phyloP scores from a whole-genome alignment of 2,888 invertebrate species.

The Idaea dimidiata region DNA sequence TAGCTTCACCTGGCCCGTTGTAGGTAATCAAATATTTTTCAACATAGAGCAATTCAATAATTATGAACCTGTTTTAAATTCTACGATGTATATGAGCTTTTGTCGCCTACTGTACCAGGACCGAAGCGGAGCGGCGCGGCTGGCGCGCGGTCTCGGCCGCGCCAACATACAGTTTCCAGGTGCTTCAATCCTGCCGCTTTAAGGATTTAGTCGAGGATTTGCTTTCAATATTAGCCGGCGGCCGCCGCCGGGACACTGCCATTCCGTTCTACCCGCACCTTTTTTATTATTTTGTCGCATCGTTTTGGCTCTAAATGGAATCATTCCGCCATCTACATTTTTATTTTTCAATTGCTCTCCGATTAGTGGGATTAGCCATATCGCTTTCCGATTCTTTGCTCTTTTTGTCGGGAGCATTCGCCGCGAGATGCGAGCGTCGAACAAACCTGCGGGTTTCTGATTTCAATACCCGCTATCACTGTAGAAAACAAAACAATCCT shows the following conservation, averaged over 20 bases:
- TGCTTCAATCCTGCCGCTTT: constrained; percentile 77
- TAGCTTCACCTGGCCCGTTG: too few relatives aligned
- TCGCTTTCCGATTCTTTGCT: constrained; percentile 78
- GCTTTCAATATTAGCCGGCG: constrained; percentile 81
- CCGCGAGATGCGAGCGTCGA: constrained; percentile 41
- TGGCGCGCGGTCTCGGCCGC: constrained; percentile 39
- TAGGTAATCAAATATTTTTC: too few relatives aligned
- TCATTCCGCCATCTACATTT: constrained; percentile 81
- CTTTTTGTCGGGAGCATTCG: constrained; percentile 70
- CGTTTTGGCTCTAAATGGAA: constrained; percentile 80
- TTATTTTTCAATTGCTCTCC: constrained; percentile 81
- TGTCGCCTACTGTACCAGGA: constrained; percentile 22
- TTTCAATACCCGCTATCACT: constrained; percentile 41
- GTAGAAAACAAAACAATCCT: constrained; percentile 24
- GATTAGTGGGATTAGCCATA: constrained; percentile 81
- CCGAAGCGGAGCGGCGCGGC: constrained; percentile 26
- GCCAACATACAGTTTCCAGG: constrained; percentile 77
- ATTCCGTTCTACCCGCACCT: constrained; percentile 68
- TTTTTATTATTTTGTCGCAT: constrained; percentile 81
- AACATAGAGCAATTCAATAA: too few relatives aligned
- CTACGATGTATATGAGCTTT: constrained; percentile 28
- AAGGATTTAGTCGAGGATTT: constrained; percentile 81
- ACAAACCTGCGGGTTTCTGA: constrained; percentile 24
- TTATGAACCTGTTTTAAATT: too few relatives aligned
- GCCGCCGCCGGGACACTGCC: constrained; percentile 56